These are phyloP conservation scores for Meiosimyza decipiens DNA, from an alignment of 2,888 invertebrate species.

Conservation along the genomic window DNA sequence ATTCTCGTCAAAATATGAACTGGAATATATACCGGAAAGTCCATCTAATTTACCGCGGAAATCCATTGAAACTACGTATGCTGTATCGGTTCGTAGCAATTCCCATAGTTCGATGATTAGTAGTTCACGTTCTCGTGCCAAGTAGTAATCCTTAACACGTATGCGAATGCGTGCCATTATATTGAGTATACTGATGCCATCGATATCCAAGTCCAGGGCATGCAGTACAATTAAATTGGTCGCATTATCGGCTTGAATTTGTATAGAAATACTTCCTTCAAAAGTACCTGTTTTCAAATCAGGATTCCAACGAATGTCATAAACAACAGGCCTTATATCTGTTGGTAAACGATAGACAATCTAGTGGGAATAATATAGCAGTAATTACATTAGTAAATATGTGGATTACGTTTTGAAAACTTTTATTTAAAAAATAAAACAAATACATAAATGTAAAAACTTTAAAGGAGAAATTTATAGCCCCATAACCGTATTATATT, in stretches of 20 bases:
- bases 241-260: conserved; percentile 49
- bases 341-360: conserved; percentile 57
- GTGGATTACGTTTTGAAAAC: too few relatives aligned
- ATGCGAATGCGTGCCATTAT: conserved; percentile 61
- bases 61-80: conserved; percentile 71
- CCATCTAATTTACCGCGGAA: conserved; percentile 76
- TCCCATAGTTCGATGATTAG: conserved; percentile 64
- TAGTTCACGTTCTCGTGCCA: conserved; percentile 64
- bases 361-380: conserved; percentile 42
- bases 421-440: too few relatives aligned
- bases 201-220: conserved; percentile 54
- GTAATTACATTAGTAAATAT: too few relatives aligned
- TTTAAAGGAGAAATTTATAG: too few relatives aligned
- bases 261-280: conserved; percentile 58
- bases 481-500: too few relatives aligned
- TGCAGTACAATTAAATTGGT: conserved; percentile 61
- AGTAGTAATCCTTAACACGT: conserved; percentile 49
- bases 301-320: conserved; percentile 55
- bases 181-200: conserved; percentile 55
- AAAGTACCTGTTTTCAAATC: conserved; percentile 51
- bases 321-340: conserved; percentile 54
- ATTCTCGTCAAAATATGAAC: conserved; percentile 69
- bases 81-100: conserved; percentile 57
- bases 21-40: conserved; percentile 79
- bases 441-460: too few relatives aligned